Conservation (phyloP, 2,113 vertebrate species). For the Hemichromis elongatus region DNA sequence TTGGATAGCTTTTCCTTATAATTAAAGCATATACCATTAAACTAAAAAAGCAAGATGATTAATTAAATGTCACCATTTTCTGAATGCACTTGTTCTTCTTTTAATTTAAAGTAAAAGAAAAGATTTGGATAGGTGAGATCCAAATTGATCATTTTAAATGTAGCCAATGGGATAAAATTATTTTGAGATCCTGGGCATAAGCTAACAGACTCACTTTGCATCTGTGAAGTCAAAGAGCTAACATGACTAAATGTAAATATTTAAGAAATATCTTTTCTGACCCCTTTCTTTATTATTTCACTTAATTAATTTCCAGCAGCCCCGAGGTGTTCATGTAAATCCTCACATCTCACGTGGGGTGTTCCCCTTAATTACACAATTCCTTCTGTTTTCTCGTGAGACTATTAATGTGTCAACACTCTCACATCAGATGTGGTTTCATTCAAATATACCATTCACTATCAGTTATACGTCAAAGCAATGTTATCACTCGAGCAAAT, state of each 20-base stretch:
- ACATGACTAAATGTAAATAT: background rate
- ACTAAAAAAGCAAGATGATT: background rate
- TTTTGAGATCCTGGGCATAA: background rate
- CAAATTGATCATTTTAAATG: background rate
- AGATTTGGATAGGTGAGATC: background rate
- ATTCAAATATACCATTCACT: conserved; percentile 43
- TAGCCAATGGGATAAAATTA: background rate
- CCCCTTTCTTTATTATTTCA: conserved; percentile 12
- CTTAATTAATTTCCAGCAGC: conserved; percentile 32
- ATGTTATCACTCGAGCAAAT: conserved; percentile 26
- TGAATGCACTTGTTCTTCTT: background rate
- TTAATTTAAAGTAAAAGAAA: background rate
- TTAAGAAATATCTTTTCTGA: background rate
- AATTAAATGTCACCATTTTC: background rate
- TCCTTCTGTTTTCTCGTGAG: conserved; percentile 20
- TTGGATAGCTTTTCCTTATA: background rate
- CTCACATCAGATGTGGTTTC: conserved; percentile 26
- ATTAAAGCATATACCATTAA: background rate
- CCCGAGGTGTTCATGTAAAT: conserved; percentile 16
- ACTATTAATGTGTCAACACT: conserved; percentile 58
- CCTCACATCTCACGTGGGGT: conserved; percentile 34
- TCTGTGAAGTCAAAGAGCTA: background rate
- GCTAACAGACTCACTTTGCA: background rate
- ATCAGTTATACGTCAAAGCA: conserved; percentile 43
- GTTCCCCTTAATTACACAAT: conserved; percentile 53